Evolutionary conservation across 2,113 vertebrate genomes (phyloP).

Genomic region (Pelvicachromis taeniatus): DNA sequence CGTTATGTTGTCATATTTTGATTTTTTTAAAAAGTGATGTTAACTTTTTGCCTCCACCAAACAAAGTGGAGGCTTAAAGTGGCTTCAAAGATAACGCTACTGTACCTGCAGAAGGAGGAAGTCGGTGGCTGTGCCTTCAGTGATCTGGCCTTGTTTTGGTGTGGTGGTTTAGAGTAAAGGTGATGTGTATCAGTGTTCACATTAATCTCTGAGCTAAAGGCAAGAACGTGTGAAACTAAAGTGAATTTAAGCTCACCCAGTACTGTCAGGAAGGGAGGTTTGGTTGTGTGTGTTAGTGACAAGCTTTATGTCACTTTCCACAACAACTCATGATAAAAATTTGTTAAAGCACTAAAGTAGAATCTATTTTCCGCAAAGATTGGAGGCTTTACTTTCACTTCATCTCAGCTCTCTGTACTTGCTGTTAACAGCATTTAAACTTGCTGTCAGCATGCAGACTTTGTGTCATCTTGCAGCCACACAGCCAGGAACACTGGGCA

Average conservation of each 20-base stretch:
- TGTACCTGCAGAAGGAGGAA: not conserved
- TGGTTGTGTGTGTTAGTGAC: not conserved
- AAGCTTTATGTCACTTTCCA: not conserved
- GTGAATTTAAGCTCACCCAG: not conserved
- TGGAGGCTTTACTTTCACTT: not conserved
- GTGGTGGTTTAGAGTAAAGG: not conserved
- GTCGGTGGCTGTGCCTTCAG: not conserved
- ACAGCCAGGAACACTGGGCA: not conserved
- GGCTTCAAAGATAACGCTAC: not conserved
- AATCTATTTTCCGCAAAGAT: not conserved
- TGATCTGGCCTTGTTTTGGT: constrained; percentile 11
- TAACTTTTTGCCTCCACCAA: not conserved
- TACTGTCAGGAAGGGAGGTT: not conserved
- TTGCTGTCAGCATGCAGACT: not conserved
- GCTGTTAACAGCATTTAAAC: not conserved
- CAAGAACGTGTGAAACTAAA: not conserved
- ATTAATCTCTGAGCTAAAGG: not conserved
- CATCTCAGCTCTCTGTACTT: not conserved
- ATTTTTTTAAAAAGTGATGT: not conserved
- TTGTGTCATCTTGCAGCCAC: not conserved
- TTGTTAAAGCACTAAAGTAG: not conserved
- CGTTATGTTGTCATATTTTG: not conserved
- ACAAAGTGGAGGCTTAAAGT: not conserved
- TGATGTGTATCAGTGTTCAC: not conserved
- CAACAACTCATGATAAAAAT: not conserved